A percentile compares a stretch with the other conserved stretches of the same genome.
Evolutionary conservation across 2,797 vertebrate genomes (phyloP).

Genomic region (Platalea minor): DNA sequence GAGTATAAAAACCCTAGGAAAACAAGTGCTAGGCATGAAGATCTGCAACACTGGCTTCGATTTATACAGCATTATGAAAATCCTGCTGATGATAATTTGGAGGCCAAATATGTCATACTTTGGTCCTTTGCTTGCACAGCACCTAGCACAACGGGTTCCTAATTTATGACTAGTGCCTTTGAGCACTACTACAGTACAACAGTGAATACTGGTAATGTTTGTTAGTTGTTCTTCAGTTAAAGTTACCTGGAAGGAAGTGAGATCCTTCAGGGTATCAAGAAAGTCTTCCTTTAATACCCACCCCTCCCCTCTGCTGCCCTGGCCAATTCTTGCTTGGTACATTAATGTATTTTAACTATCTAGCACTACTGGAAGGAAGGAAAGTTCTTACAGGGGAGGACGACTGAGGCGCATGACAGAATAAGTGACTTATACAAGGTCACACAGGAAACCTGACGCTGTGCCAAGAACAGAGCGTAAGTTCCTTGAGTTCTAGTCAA

Average conservation of each 20-base stretch:
- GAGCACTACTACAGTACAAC: background rate
- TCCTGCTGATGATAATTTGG: constrained; percentile 28
- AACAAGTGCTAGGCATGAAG: constrained; percentile 17
- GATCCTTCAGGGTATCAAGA: background rate
- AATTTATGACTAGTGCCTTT: background rate
- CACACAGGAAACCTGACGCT: constrained; percentile 45
- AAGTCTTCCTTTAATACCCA: constrained; percentile 10
- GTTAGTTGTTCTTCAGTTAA: constrained; percentile 29
- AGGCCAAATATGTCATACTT: background rate
- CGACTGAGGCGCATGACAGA: background rate
- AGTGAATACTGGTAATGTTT: background rate
- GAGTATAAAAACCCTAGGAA: constrained; percentile 16
- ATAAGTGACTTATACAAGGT: constrained; percentile 68
- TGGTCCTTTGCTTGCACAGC: background rate
- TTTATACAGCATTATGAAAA: constrained; percentile 53
- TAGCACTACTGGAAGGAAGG: background rate
- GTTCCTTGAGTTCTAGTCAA: constrained; percentile 59
- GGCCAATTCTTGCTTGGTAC: background rate
- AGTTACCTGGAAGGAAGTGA: background rate
- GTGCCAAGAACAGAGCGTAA: constrained; percentile 50
- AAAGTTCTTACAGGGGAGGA: constrained; percentile 30
- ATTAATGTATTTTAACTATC: background rate
- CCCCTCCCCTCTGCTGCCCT: background rate
- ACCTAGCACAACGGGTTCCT: background rate
- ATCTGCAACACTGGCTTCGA: background rate